phyloP scores from a whole-genome alignment of 2,888 invertebrate species.

The Eilema depressum region DNA sequence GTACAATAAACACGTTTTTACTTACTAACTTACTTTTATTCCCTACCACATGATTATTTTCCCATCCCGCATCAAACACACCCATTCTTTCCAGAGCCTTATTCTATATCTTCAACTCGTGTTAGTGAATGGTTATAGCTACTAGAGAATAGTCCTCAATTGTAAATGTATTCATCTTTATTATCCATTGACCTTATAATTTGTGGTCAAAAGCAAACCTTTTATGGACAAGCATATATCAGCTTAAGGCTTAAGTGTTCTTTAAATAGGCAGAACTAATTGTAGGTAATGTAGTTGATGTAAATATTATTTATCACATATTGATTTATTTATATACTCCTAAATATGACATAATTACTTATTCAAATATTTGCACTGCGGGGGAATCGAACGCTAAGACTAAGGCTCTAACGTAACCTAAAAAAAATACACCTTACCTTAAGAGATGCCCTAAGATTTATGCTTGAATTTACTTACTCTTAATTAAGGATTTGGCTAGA shows the following conservation, averaged over 20 bases:
- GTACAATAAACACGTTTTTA: no score
- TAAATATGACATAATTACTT: no score
- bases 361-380: no score
- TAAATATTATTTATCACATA: neutral
- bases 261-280: constrained; percentile 1
- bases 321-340: neutral
- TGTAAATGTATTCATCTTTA: neutral
- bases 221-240: neutral
- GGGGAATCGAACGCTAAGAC: no score
- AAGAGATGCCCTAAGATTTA: no score
- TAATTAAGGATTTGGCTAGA: no score
- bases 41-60: no score
- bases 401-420: no score
- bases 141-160: neutral
- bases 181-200: neutral
- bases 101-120: neutral
- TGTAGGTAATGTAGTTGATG: neutral
- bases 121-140: neutral
- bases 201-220: neutral
- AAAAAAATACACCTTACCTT: no score
- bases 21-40: no score
- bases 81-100: neutral
- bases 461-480: no score
- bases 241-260: neutral
- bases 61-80: no score